These are phyloP conservation scores for Oreochromis aureus DNA, from an alignment of 2,113 vertebrate species.

Conservation along the genomic window DNA sequence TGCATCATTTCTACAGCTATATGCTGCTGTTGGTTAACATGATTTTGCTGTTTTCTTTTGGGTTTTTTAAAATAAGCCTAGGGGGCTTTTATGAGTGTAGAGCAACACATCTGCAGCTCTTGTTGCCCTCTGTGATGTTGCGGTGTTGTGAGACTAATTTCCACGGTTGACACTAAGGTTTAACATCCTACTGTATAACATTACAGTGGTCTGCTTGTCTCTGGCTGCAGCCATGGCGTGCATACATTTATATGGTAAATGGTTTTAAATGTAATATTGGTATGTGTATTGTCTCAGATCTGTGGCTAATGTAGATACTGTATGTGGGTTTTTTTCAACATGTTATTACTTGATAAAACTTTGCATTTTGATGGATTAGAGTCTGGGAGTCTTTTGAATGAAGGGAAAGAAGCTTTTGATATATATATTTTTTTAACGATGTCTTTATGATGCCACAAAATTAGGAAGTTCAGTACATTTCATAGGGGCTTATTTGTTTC, in stretches of 20 bases:
- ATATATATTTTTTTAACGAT: accelerated
- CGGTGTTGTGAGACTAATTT: neutral
- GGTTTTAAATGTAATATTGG: neutral
- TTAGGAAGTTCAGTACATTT: neutral
- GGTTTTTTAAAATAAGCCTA: neutral
- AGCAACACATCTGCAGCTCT: neutral
- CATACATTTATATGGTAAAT: neutral
- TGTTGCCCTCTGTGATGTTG: neutral
- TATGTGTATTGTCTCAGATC: neutral
- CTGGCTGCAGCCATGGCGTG: neutral
- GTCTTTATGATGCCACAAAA: neutral
- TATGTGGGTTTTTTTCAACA: neutral
- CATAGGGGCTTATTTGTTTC: neutral
- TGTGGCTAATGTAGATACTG: neutral
- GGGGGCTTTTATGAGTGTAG: neutral
- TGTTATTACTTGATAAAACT: neutral
- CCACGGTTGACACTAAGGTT: neutral
- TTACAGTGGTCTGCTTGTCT: neutral
- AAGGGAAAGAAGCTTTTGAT: neutral
- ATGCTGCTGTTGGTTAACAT: neutral
- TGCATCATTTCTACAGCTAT: neutral
- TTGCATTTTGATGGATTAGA: neutral
- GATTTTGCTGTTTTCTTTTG: neutral
- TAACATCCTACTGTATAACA: neutral
- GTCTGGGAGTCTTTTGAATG: neutral